These are phyloP conservation scores for Drosophila subpulchrella DNA, from an alignment of 1,140 invertebrate species.

Conservation along the genomic window DNA sequence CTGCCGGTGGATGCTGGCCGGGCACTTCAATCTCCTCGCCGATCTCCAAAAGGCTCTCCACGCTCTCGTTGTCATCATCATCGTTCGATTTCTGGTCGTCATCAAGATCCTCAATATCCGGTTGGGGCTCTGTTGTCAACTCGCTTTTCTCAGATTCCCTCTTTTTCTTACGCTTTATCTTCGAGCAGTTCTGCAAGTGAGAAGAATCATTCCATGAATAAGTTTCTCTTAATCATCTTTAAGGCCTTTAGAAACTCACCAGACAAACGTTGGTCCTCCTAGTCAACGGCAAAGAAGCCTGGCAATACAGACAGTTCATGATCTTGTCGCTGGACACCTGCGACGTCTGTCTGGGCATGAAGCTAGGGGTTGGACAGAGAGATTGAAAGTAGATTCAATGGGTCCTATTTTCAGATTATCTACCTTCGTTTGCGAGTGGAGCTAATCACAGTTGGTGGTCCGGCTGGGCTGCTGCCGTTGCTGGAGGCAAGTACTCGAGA, in stretches of 20 bases:
- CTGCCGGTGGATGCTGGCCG: constrained; percentile 33
- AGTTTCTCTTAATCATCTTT: not conserved
- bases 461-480: constrained; percentile 76
- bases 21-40: constrained; percentile 39
- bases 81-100: not conserved
- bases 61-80: constrained; percentile 11
- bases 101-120: not conserved
- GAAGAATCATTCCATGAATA: not conserved
- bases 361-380: not conserved
- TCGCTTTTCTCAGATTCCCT: not conserved
- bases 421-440: constrained; percentile 52
- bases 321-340: not conserved
- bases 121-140: not conserved
- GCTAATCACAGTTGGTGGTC: constrained; percentile 71
- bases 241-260: constrained; percentile 1
- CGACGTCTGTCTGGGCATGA: not conserved
- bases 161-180: not conserved
- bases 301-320: constrained; percentile 15
- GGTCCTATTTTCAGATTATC: too few relatives aligned
- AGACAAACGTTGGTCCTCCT: constrained; percentile 18
- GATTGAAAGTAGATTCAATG: not conserved
- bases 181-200: constrained; percentile 7
- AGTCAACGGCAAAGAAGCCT: not conserved
- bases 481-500: constrained; percentile 26
- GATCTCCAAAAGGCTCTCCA: constrained; percentile 22